Conservation (phyloP, 2,113 vertebrate genomes). For the Tyto alba region DNA sequence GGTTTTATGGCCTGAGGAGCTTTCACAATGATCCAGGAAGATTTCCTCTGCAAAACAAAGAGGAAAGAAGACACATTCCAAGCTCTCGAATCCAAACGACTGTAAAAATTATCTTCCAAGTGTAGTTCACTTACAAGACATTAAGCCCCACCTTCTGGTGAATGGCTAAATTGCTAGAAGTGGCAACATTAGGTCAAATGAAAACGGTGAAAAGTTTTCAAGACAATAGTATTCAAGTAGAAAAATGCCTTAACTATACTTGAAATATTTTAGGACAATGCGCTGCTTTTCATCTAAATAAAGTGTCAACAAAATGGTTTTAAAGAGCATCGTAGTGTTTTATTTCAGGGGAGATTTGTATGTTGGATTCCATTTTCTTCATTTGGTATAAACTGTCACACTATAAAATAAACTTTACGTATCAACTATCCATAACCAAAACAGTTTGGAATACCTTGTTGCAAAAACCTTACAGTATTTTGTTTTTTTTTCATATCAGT, state of each 20-base stretch:
- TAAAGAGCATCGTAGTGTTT: background rate
- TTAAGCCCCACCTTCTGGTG: slow-evolving; percentile 44
- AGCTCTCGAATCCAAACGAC: background rate
- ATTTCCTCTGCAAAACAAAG: background rate
- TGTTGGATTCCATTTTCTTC: background rate
- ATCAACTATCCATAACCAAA: background rate
- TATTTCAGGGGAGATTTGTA: background rate
- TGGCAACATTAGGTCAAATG: accelerated
- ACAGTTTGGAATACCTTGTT: background rate
- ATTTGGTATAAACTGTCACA: background rate
- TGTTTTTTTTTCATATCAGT: background rate
- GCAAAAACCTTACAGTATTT: background rate
- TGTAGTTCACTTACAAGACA: background rate
- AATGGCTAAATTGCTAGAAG: background rate
- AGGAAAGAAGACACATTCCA: background rate
- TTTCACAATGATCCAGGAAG: background rate
- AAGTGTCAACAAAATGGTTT: background rate
- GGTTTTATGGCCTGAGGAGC: background rate
- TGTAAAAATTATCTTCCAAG: background rate
- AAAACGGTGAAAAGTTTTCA: background rate
- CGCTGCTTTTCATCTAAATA: background rate
- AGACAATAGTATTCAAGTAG: background rate
- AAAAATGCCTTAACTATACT: background rate
- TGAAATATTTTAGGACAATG: background rate
- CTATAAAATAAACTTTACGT: background rate